A percentile compares a stretch with the other conserved stretches of the same genome.
phyloP scores from a whole-genome alignment of 92 coral and sea anemone species.

The Porites cylindrica region DNA sequence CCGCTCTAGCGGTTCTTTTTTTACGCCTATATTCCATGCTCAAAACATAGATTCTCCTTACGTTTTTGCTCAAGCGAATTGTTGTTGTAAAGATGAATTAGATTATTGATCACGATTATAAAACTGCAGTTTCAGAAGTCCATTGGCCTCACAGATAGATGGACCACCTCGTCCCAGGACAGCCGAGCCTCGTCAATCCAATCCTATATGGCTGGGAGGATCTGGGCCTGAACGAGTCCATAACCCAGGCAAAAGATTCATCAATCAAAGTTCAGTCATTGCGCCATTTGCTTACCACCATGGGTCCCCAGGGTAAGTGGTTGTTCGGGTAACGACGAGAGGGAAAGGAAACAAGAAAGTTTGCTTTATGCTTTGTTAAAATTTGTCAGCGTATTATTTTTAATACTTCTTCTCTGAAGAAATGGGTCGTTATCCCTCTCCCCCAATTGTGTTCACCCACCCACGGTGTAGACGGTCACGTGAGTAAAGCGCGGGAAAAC shows the following conservation, averaged over 20 bases:
- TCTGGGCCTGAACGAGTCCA: constrained; percentile 79
- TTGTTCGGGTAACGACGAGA: too few species aligned
- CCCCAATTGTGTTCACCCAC: too few species aligned
- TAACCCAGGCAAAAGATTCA: constrained; percentile 75
- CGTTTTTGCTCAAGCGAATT: neutral
- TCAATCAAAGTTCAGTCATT: constrained; percentile 54
- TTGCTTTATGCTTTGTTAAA: too few species aligned
- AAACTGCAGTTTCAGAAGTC: constrained; percentile 15
- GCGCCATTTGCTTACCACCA: constrained; percentile 77
- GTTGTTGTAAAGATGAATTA: neutral
- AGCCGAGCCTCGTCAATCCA: constrained; percentile 35
- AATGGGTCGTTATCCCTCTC: too few species aligned
- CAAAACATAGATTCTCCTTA: too few species aligned
- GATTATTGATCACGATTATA: neutral
- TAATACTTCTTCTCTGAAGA: too few species aligned
- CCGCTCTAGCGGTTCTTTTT: neutral
- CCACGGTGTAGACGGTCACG: neutral
- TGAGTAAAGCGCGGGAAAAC: neutral
- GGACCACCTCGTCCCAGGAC: constrained; percentile 47
- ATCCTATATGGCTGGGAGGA: constrained; percentile 86
- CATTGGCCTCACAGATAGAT: constrained; percentile 23
- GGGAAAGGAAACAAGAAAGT: too few species aligned
- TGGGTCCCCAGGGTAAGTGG: constrained; percentile 60
- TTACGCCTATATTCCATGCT: too few species aligned
- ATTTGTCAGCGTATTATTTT: too few species aligned